Percentiles rank a stretch among this genome's conserved stretches.
Evolutionary conservation across 1,140 invertebrate species (phyloP).

Genomic region (Lepidotrigona ventralis): DNA sequence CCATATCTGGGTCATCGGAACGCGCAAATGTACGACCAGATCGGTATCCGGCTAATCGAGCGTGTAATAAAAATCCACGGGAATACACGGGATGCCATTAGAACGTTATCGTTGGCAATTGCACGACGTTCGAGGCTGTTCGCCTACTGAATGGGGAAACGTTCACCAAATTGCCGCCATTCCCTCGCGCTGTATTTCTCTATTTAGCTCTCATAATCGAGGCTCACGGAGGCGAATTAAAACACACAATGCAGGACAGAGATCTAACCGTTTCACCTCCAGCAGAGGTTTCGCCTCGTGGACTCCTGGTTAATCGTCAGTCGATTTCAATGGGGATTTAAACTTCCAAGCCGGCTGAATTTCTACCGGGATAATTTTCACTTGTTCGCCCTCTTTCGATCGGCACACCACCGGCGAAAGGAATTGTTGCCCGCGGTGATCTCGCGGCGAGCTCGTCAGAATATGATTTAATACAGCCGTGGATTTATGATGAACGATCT

Average conservation of each 20-base stretch:
- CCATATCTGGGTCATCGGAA: background rate
- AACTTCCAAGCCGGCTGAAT: background rate
- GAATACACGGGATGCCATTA: background rate
- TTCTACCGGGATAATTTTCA: background rate
- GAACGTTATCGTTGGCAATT: constrained; percentile 11
- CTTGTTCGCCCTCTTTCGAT: background rate
- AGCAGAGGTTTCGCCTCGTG: no score
- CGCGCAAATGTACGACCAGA: no score
- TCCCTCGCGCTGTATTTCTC: background rate
- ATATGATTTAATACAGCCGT: background rate
- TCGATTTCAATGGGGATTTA: constrained; percentile 3
- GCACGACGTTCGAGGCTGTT: background rate
- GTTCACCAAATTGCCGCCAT: constrained; percentile 18
- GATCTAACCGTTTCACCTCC: constrained; percentile 9
- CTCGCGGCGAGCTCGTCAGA: background rate
- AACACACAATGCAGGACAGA: constrained; percentile 6
- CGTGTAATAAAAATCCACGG: constrained; percentile 13
- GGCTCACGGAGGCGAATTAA: background rate
- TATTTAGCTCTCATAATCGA: constrained; percentile 14
- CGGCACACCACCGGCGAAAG: background rate
- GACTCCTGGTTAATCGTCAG: background rate
- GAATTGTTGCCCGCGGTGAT: background rate
- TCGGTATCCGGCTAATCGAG: background rate
- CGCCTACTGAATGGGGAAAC: background rate
- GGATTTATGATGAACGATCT: background rate